Evolutionary conservation across 2,797 vertebrate genomes (phyloP), one percentile per base, ranked within the genome.

Genomic region (Triplophysa bombifrons): DNA sequence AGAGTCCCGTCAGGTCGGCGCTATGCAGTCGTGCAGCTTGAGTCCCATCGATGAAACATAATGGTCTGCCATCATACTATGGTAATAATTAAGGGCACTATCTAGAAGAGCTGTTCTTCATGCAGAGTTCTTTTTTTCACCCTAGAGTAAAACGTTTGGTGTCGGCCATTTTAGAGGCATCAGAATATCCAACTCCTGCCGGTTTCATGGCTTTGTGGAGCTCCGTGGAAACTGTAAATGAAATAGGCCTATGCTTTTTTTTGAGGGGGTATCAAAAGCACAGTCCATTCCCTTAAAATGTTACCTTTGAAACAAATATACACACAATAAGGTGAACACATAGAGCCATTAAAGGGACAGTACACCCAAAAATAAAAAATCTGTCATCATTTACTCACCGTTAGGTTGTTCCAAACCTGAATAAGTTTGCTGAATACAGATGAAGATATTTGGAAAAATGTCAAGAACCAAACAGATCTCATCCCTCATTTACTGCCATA

Each of bases 141-240:
- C 27, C 14, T 69, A 44, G 72, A 34, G 76, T 64, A 25, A 58
- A 66, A 25, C 30, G 13, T 30, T 34, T n/a, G 44, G 20, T 63
- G 53, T 44, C 30, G 34, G 7, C 38, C 55, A 7, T 7, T 5
- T 3, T 71, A 56, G 48, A 56, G 46, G 50, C 72, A 81, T 73
- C 72, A 66, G 70, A 77, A 80, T 80, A 70, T 22, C 14, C 25
- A 64, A 58, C 56, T 72, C 69, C 72, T 70, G 67, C 46, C 60
- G 68, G 65, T 74, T 76, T 71, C 38, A 77, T 46, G 51, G 82
- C 76, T 83, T 85, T 80, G 80, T 56, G 61, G 51, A 65, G 65
- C 80, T 75, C 38, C 44, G 60, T 58, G n/a, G 38, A 81, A 78
- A 73, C 53, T 38, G 6, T 38, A 38, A 38, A 38, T 8, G 34